Evolutionary conservation across 2,113 vertebrate species (phyloP).

Genomic region (Sinocyclocheilus maitianheensis): DNA sequence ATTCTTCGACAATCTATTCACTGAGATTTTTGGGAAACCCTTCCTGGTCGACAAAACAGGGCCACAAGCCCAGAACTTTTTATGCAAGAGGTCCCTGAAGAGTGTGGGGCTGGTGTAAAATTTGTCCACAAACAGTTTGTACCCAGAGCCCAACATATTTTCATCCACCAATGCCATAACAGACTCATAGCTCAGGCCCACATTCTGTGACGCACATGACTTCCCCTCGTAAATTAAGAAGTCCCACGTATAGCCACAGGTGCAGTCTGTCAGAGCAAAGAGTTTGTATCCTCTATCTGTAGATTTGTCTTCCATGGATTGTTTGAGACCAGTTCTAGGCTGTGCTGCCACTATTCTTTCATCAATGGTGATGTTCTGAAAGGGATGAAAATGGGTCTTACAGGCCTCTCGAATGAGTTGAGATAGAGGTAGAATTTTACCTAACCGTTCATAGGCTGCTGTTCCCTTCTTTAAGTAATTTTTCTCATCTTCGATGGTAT

Average conservation of each 20-base stretch:
- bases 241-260: constrained; percentile 36
- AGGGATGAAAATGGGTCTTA: too few species aligned
- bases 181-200: constrained; percentile 26
- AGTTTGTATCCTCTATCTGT: background rate
- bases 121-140: constrained; percentile 16
- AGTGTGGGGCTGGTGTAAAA: constrained; percentile 16
- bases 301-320: background rate
- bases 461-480: too few species aligned
- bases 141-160: constrained; percentile 39
- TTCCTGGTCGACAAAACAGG: background rate
- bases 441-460: too few species aligned
- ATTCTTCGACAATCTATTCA: background rate
- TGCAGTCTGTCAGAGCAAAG: constrained; percentile 20
- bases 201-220: background rate
- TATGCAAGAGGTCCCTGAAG: background rate
- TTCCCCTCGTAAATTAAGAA: constrained; percentile 43
- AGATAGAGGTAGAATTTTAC: too few species aligned
- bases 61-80: constrained; percentile 9
- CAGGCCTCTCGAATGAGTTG: too few species aligned
- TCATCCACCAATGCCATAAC: constrained; percentile 28
- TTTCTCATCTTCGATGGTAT: too few species aligned
- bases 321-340: too few species aligned
- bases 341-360: too few species aligned
- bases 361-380: too few species aligned
- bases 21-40: background rate